These are phyloP conservation scores for Danio aesculapii DNA, from an alignment of 2,797 vertebrate genomes.

Conservation along the genomic window DNA sequence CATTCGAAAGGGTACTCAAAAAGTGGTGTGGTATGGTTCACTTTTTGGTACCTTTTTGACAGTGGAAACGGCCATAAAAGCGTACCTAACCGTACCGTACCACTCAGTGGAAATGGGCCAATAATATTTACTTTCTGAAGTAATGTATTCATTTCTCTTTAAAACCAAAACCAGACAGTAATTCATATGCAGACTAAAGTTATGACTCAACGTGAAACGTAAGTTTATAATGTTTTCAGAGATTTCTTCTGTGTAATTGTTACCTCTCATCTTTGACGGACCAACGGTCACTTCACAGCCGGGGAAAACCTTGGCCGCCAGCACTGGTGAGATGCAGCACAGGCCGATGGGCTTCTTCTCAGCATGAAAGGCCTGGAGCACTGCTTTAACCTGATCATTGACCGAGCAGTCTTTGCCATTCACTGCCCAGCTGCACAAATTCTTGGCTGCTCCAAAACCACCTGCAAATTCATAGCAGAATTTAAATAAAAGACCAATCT, in stretches of 20 bases:
- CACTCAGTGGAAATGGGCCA: too few species aligned
- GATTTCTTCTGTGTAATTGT: slow-evolving; percentile 48
- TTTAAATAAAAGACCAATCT: neutral
- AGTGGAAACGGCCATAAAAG: too few species aligned
- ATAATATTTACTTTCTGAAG: too few species aligned
- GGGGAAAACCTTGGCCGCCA: slow-evolving; percentile 84
- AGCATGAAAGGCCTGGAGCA: slow-evolving; percentile 78
- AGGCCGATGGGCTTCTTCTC: slow-evolving; percentile 84
- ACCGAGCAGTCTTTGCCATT: slow-evolving; percentile 83
- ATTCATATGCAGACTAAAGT: neutral
- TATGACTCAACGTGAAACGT: neutral
- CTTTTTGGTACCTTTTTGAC: too few species aligned
- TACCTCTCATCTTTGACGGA: slow-evolving; percentile 77
- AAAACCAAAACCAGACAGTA: neutral
- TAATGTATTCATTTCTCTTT: neutral
- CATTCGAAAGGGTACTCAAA: too few species aligned
- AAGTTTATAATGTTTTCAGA: too few species aligned
- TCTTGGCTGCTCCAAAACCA: slow-evolving; percentile 85
- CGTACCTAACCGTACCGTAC: too few species aligned
- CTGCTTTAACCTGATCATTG: slow-evolving; percentile 74
- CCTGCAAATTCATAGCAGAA: slow-evolving; percentile 65
- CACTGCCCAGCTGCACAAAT: slow-evolving; percentile 86
- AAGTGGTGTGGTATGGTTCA: too few species aligned
- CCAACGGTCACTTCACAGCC: slow-evolving; percentile 85
- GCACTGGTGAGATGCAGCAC: slow-evolving; percentile 84